phyloP scores from a whole-genome alignment of 37 sponge, comb jelly and placozoan genomes.

The Bolinopsis microptera region DNA sequence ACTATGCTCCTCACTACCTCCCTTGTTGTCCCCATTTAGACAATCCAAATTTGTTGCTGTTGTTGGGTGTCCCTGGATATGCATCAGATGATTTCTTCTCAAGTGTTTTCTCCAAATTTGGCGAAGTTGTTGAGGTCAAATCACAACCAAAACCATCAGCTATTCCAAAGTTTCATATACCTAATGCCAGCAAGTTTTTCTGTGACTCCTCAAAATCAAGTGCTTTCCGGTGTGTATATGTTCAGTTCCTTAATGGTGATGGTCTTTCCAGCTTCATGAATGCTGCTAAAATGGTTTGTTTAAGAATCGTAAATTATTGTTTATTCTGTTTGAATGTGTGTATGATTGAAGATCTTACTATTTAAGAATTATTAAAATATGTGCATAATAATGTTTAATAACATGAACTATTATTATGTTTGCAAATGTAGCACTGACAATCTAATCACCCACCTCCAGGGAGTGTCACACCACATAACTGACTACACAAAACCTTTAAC shows the following conservation, averaged over 20 bases:
- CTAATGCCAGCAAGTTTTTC: slow-evolving; percentile 13
- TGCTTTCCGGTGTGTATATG: slow-evolving; percentile 46
- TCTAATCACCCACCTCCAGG: background rate
- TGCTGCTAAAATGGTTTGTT: slow-evolving; percentile 24
- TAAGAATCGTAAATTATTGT: background rate
- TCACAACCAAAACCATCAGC: slow-evolving; percentile 58
- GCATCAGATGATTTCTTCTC: background rate
- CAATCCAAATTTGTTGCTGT: background rate
- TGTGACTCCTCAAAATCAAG: background rate
- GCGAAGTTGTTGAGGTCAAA: background rate
- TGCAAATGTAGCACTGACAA: background rate
- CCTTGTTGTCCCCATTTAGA: slow-evolving; percentile 45
- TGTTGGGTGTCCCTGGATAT: slow-evolving; percentile 12
- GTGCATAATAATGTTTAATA: background rate
- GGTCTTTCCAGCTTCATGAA: background rate
- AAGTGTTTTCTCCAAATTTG: background rate
- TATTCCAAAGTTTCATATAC: slow-evolving; percentile 45
- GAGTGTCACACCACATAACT: background rate
- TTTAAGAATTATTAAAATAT: background rate
- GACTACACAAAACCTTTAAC: slow-evolving; percentile 8
- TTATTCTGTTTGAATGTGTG: too few species aligned
- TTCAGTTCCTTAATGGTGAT: slow-evolving; percentile 1
- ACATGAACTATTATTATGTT: background rate
- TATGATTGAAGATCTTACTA: too few species aligned
- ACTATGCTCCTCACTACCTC: slow-evolving; percentile 40